phyloP scores from a whole-genome alignment of 2,888 invertebrate genomes.

The Cremastinae sp. region DNA sequence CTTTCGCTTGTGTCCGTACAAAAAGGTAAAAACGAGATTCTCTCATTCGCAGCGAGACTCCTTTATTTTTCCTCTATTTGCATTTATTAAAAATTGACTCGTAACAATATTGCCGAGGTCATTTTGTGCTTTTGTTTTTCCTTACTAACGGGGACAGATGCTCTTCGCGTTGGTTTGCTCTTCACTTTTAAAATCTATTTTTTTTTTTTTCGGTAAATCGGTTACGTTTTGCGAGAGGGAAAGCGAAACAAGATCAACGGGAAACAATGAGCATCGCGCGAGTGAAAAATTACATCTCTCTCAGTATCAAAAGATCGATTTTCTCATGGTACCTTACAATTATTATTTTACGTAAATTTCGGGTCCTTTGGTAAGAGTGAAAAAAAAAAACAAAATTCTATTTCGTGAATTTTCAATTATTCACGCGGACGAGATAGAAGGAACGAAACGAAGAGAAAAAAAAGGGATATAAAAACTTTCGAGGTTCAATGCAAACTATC shows the following conservation, averaged over 20 bases:
- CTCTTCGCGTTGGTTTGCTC: slow-evolving; percentile 18
- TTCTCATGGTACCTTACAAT: too few relatives aligned
- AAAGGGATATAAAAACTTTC: slow-evolving; percentile 20
- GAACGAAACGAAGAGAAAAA: slow-evolving; percentile 29
- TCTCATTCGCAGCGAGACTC: slow-evolving; percentile 43
- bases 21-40: slow-evolving; percentile 53
- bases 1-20: slow-evolving; percentile 37
- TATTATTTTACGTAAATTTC: too few relatives aligned
- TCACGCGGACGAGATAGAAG: neutral
- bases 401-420: neutral
- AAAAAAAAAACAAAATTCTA: neutral
- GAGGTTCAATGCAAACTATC: slow-evolving; percentile 32
- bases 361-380: neutral
- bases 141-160: slow-evolving; percentile 4
- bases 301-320: too few relatives aligned
- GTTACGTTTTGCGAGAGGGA: neutral
- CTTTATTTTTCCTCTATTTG: slow-evolving; percentile 20
- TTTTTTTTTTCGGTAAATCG: slow-evolving; percentile 4
- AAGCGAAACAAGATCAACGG: neutral
- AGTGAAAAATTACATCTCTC: neutral
- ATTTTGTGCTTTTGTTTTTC: slow-evolving; percentile 3
- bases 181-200: neutral
- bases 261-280: slow-evolving; percentile 6
- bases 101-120: slow-evolving; percentile 48
- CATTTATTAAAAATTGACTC: slow-evolving; percentile 42